Evolutionary conservation across 2,888 invertebrate species (phyloP), one percentile per base, ranked within the genome.

Genomic region (Xestia c-nigrum): DNA sequence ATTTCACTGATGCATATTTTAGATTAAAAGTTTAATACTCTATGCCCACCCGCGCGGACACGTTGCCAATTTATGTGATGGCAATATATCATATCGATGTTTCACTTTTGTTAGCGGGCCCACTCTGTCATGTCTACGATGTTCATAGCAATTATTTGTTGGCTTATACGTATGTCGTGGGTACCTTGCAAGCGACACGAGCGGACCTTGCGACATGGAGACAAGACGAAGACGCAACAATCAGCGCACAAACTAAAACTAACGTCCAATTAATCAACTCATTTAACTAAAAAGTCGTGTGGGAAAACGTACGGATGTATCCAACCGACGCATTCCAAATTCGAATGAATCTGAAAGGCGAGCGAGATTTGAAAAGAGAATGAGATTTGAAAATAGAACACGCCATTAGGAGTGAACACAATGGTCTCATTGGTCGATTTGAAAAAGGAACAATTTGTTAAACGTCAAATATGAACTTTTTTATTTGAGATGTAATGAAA

Each of bases 361-460:
- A 92, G 92, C 94, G 91, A 95, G 96, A 95, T 96, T 95, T 96
- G 96, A 94, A 96, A 96, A 96, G 96, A 96, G 96, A 96, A 96
- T 96, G 95, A 96, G 95, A 96, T 96, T 96, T 95, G 94, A 95
- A 96, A 96, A 96, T 96, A 95, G 96, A 96, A 95, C 96, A 94
- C 94, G 95, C 96, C 96, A 96, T 96, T 96, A 96, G 95, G 94
- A 96, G 90, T 92, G 95, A 95, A 95, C 94, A 96, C 96, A 96
- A 96, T 96, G 91, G 96, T 95, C 95, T 95, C 96, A 96, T 96
- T 96, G 96, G 96, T 96, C 94, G 96, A 96, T 96, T 96, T 96
- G 94, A 96, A 96, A 96, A 96, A 96, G 96, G 96, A 96, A 96
- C 96, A 96, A 96, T 96, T 96, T 96, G 96, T 96, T 96, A 96